Base-by-base conservation (phyloP, 2,888 invertebrate species). In the Anoncus sp. region DNA sequence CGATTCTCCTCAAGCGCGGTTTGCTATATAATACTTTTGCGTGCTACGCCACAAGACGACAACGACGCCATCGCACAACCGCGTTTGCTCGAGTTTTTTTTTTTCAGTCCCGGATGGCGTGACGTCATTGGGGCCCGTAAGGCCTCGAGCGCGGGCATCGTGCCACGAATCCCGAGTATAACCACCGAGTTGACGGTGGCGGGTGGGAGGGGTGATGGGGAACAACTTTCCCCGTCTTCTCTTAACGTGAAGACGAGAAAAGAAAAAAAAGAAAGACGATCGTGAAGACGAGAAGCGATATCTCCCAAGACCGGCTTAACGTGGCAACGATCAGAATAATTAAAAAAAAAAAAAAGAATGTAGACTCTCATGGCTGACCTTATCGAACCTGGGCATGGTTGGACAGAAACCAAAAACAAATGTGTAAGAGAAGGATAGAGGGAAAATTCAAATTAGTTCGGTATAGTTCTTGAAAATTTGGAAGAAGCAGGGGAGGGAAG, bases 181-280 rank as follows among this genome's bases (percentile, higher is more conserved):
- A 38, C 6, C 38, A 2, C 38, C 12, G 38, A 38, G 38, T n/a
- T n/a, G n/a, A n/a, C n/a, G n/a, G n/a, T n/a, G n/a, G n/a, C n/a
- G n/a, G n/a, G n/a, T n/a, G n/a, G 12, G 10, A 38, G 38, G 12
- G 38, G 12, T 2, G 10, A 38, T 2, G 12, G 38, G 38, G 38
- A 83, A 85, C 86, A 90, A 90, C 90, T 90, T 90, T 90, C 90
- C 89, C 90, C 83, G 83, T 72, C 77, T 79, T 77, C 76, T 70
- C 55, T 74, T 67, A 69, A 27, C 77, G 72, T 9, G 31, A 20
- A 47, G 49, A 49, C 35, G 49, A 35, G 31, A 20, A 74, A 75
- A 65, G 47, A 71, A 79, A 75, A 80, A 72, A 60, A 35, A 76
- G 74, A 76, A 66, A 59, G 20, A 67, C 67, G 31, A 67, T 62